Conservation (phyloP, 1,140 invertebrate genomes). For the Battus philenor region DNA sequence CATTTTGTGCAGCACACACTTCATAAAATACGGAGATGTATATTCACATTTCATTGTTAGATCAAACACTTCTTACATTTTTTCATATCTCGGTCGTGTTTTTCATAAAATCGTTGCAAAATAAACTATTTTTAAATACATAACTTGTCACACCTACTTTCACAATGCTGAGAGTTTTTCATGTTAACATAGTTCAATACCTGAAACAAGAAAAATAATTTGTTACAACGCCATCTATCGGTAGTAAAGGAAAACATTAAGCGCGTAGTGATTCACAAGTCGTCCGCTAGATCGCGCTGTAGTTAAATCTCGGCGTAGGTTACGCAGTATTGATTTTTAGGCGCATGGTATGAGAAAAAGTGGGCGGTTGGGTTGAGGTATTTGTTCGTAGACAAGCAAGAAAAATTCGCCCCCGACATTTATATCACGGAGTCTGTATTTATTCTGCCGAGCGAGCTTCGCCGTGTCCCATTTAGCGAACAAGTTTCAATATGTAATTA, state of each 20-base stretch:
- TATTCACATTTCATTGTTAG: too few species aligned
- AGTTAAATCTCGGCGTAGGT: background rate
- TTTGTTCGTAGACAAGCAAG: constrained; percentile 1
- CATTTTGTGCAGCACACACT: too few species aligned
- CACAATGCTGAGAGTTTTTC: too few species aligned
- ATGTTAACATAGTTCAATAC: too few species aligned
- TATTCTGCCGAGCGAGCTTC: background rate
- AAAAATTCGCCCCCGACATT: background rate
- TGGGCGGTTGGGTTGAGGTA: background rate
- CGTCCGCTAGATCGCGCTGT: constrained; percentile 3
- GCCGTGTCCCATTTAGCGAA: background rate
- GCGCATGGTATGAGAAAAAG: background rate
- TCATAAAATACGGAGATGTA: too few species aligned
- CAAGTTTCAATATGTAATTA: constrained; percentile 8
- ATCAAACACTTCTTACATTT: too few species aligned
- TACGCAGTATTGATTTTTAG: background rate
- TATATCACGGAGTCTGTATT: constrained; percentile 2
- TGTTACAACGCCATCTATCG: constrained; percentile 12
- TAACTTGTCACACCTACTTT: too few species aligned
- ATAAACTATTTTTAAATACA: too few species aligned
- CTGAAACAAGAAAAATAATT: constrained; percentile 11
- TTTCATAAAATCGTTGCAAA: too few species aligned
- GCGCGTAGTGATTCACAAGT: background rate
- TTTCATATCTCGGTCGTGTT: too few species aligned
- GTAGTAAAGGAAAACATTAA: background rate